Base-by-base conservation (phyloP, 2,888 invertebrate species). In the Caenorhabditis sp. region DNA sequence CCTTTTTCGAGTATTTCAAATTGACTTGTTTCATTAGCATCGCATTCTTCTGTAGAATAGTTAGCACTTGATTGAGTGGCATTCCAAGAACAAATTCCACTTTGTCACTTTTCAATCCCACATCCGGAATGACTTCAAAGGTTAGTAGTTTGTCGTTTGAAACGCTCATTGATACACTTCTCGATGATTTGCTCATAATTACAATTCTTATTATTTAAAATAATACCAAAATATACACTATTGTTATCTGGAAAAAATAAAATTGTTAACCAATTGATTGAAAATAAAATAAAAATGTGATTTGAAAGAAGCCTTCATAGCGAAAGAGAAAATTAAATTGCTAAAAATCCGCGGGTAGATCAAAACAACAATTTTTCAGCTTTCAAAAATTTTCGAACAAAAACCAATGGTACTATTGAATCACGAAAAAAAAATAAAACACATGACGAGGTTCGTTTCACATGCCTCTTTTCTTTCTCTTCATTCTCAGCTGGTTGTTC, bases 81-180 rank as follows among this genome's bases (percentile, higher is more conserved):
- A 81, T 84, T 14, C 87, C 87, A 52, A 87, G 80, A 23, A 82
- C 61, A 56, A 87, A 82, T 26, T 86, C 84, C 20, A 87, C 57
- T 54, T 78, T 70, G 53, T 85, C 81, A 59, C 84, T 84, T 31
- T 80, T 77, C 21, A 87, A 76, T 8, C 83, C 78, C 12, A 75
- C 66, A 49, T 84, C 85, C n/a, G 87, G 87, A n/a, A 85, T 67
- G 7, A 87, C 87, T 75, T 87, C 81, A 59, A 85, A 56, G 10
- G 27, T 53, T 2, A 43, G 43, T 17, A 7, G 17, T 43, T 43
- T 43, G 14, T 43, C 17, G 43, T 10, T 43, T 43, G 43, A 43
- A 5, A 43, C 43, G 7, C 17, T 43, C 7, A 43, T 43, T 43
- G 43, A 43, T 36, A 36, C 36, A 36, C 10, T 36, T 43, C 43